Conservation (phyloP, 2,888 invertebrate species). For the Nomada goodeniana region DNA sequence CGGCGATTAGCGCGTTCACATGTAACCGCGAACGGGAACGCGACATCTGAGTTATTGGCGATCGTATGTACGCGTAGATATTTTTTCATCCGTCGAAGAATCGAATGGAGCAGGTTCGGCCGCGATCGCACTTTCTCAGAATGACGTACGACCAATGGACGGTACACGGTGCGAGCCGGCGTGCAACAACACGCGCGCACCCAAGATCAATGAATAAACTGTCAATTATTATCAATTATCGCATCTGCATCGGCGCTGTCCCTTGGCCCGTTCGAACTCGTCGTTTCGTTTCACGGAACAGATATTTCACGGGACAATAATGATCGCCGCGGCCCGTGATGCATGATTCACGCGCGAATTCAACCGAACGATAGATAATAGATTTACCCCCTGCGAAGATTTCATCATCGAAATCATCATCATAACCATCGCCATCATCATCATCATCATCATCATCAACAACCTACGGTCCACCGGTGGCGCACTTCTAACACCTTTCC, state of each 20-base stretch:
- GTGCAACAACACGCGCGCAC: background rate
- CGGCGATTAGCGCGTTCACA: constrained; percentile 35
- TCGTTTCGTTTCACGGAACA: constrained; percentile 50
- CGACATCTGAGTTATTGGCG: background rate
- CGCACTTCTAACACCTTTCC: constrained; percentile 44
- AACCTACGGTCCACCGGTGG: constrained; percentile 13
- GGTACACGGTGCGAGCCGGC: background rate
- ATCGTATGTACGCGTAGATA: too few relatives aligned
- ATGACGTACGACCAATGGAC: background rate
- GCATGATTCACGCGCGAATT: constrained; percentile 61
- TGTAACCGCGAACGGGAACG: constrained; percentile 9
- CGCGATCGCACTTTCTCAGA: constrained; percentile 12
- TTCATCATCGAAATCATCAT: constrained; percentile 58
- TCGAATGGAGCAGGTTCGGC: background rate
- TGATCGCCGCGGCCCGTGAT: constrained; percentile 43
- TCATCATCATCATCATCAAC: constrained; percentile 50
- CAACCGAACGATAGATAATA: constrained; percentile 65
- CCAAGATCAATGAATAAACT: constrained; percentile 32
- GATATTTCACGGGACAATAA: constrained; percentile 55
- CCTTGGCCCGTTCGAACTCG: constrained; percentile 28
- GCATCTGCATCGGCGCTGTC: constrained; percentile 16
- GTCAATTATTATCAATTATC: constrained; percentile 63
- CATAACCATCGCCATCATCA: constrained; percentile 49
- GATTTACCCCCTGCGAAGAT: constrained; percentile 66
- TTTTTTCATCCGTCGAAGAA: too few relatives aligned